Evolutionary conservation across 1,140 invertebrate genomes (phyloP), one percentile per base, ranked within the genome.

Genomic region (Mylabris phalerata): DNA sequence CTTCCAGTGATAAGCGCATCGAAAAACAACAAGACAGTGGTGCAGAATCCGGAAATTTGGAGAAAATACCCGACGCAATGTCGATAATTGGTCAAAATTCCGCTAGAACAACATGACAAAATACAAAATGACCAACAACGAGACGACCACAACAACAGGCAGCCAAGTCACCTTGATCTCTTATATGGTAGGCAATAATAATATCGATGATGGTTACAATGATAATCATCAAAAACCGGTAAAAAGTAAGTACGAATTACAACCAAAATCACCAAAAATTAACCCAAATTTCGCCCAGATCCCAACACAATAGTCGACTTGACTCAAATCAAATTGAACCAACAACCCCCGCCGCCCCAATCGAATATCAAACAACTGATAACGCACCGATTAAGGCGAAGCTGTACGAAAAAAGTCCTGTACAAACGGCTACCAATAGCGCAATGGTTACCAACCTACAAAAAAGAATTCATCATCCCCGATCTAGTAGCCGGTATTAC

Each of bases 401-500:
- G 74, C 3, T 83, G 75, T 61, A 87, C 84, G 9, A 80, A 78
- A 50, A 89, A 88, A 73, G 85, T 80, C 19, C 73, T 90, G 1
- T 78, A 82, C 67, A 87, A 83, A 67, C 77, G 85, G 6, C 57
- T 92, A 26, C 89, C 89, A 1, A 81, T 92, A 58, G 69, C 86
- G 1, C 70, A 70, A 44, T 93, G 90, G 89, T 68, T 89, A 55
- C 88, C 87, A 1, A 79, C 78, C 41, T 92, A 92, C 74, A 84
- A 78, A 52, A 64, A 69, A 3, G 78, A 84, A 13, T 82, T 85
- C 74, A 82, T 85, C 2, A 39, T 68, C 19, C 55, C 59, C 0
- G 90, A 92, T 75, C 68, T 90, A n/a, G 83, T 92, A 46, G 91
- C 92, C 1, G 92, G 92, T 25, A 74, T 90, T 32, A 90, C 92